phyloP scores from a whole-genome alignment of 2,113 vertebrate genomes.

The Peromyscus leucopus region DNA sequence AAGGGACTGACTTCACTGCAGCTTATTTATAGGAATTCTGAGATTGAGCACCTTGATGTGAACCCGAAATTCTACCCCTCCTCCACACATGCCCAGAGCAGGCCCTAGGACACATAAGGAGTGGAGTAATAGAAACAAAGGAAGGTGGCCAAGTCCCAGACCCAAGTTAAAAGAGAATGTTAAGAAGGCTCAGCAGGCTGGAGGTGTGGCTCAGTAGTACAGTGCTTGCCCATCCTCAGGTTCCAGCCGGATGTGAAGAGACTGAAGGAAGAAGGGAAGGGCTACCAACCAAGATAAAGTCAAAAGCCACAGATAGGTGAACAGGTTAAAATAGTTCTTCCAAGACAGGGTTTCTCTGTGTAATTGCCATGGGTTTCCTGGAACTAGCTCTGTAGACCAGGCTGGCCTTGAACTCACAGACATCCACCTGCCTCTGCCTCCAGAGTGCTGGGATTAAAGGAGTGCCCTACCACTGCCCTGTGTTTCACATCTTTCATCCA shows the following conservation, averaged over 20 bases:
- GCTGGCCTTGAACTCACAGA: not conserved
- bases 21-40: not conserved
- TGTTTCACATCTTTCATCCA: not conserved
- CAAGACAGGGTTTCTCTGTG: not conserved
- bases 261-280: no score
- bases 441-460: not conserved
- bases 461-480: not conserved
- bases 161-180: not conserved
- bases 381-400: not conserved
- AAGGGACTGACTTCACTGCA: not conserved
- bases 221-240: not conserved
- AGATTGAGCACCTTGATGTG: not conserved
- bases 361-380: not conserved
- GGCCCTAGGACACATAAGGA: not conserved
- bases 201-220: not conserved
- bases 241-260: not conserved
- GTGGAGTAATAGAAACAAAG: not conserved
- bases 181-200: not conserved
- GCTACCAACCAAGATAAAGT: not conserved
- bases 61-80: conserved; percentile 17
- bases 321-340: not conserved
- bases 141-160: not conserved
- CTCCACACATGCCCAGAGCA: not conserved
- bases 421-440: not conserved
- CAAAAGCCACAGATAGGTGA: not conserved